Percentiles rank a stretch among this genome's conserved stretches.
phyloP scores from a whole-genome alignment of 2,888 invertebrate species.

The Plemyria rubiginata region DNA sequence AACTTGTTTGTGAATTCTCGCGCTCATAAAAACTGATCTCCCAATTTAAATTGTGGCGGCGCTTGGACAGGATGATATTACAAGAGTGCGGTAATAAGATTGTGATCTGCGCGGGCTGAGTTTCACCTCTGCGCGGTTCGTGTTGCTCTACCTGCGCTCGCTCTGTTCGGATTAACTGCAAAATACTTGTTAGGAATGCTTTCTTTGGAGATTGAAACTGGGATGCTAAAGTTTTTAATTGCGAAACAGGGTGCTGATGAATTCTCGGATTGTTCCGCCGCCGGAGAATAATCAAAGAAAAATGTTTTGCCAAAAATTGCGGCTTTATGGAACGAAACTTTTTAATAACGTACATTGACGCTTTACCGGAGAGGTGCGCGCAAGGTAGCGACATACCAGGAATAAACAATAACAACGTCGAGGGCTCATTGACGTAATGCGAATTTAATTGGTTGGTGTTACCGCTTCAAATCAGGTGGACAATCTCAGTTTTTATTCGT shows the following conservation, averaged over 20 bases:
- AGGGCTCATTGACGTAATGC: no score
- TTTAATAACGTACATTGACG: conserved; percentile 3
- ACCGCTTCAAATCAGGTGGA: no score
- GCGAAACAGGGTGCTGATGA: conserved; percentile 23
- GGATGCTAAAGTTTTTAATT: conserved; percentile 25
- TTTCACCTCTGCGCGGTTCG: conserved; percentile 4
- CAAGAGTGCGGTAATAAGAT: neutral
- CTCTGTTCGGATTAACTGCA: conserved; percentile 11
- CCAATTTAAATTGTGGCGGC: neutral
- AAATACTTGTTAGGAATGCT: conserved; percentile 22
- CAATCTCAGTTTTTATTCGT: no score
- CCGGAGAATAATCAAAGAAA: conserved; percentile 25
- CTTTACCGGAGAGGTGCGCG: neutral
- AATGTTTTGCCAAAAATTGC: conserved; percentile 22
- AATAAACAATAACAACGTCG: no score
- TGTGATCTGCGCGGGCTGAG: neutral
- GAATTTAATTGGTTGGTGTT: no score
- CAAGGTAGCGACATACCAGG: no score
- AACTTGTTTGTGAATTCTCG: conserved; percentile 2
- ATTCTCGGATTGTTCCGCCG: conserved; percentile 19
- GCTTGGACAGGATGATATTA: neutral
- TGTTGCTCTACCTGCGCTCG: neutral
- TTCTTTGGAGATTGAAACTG: conserved; percentile 19
- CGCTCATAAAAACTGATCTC: neutral
- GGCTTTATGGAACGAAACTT: conserved; percentile 10